Conservation (phyloP, 2,113 vertebrate species). For the Sinocyclocheilus anophthalmus region DNA sequence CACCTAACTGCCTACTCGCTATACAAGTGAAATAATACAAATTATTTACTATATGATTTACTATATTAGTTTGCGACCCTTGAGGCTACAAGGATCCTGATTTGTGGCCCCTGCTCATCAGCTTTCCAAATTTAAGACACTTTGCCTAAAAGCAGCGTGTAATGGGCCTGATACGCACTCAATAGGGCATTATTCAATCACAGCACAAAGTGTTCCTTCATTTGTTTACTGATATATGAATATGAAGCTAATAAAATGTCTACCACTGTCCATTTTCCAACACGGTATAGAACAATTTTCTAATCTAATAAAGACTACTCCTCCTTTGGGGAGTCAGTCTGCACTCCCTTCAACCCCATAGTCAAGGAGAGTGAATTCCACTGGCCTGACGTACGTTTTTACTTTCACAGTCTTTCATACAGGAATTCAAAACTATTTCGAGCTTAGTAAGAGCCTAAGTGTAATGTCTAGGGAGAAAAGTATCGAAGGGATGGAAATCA, state of each 20-base stretch:
- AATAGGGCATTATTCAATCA: not conserved
- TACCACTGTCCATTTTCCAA: slow-evolving; percentile 4
- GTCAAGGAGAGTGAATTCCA: slow-evolving; percentile 56
- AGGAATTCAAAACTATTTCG: slow-evolving; percentile 24
- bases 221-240: slow-evolving; percentile 38
- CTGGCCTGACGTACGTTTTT: slow-evolving; percentile 52
- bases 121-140: not conserved
- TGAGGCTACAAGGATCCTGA: too few species aligned
- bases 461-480: slow-evolving; percentile 7
- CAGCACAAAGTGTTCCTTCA: slow-evolving; percentile 18
- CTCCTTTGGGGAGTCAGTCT: slow-evolving; percentile 35
- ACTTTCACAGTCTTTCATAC: slow-evolving; percentile 33
- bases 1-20: too few species aligned
- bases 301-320: slow-evolving; percentile 50
- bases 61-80: too few species aligned
- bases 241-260: slow-evolving; percentile 31
- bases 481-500: not conserved
- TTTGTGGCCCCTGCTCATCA: not conserved
- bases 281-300: not conserved
- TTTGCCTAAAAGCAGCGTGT: not conserved
- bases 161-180: not conserved
- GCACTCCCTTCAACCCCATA: slow-evolving; percentile 40
- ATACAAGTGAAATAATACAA: not conserved
- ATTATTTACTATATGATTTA: too few species aligned
- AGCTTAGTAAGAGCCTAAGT: slow-evolving; percentile 23